phyloP scores from a whole-genome alignment of 2,113 vertebrate genomes.

The Ageneiosus marmoratus region DNA sequence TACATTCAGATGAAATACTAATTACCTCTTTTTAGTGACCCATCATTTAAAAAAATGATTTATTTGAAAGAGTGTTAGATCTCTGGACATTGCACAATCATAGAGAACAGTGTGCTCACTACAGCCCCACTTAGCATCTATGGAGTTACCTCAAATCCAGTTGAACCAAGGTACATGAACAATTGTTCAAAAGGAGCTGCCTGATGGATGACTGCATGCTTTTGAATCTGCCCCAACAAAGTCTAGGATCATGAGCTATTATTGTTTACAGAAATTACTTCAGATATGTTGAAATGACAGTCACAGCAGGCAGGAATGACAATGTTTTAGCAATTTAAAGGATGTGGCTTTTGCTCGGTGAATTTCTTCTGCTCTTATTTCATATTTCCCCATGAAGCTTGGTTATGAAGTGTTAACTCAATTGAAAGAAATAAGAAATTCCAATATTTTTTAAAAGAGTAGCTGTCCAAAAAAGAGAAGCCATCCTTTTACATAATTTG shows the following conservation, averaged over 20 bases:
- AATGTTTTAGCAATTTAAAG: background rate
- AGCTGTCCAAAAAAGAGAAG: background rate
- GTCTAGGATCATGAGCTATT: background rate
- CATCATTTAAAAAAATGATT: background rate
- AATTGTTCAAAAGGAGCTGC: background rate
- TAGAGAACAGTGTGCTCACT: no score
- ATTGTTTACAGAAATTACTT: background rate
- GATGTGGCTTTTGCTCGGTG: background rate
- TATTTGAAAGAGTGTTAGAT: background rate
- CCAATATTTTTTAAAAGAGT: background rate
- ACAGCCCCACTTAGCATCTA: background rate
- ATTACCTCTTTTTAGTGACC: background rate
- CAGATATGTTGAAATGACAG: background rate
- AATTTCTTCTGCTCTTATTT: background rate
- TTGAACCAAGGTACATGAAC: background rate
- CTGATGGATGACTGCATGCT: background rate
- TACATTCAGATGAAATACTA: background rate
- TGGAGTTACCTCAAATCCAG: background rate
- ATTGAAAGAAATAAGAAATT: background rate
- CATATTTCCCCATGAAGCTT: background rate
- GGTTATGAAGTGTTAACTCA: background rate
- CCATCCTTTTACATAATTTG: constrained; percentile 53
- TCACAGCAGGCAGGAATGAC: background rate
- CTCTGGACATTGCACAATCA: background rate
- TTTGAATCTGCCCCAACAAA: background rate